Evolutionary conservation across 2,113 vertebrate genomes (phyloP), one percentile per base, ranked within the genome.

Genomic region (Phyllopteryx taeniolatus): DNA sequence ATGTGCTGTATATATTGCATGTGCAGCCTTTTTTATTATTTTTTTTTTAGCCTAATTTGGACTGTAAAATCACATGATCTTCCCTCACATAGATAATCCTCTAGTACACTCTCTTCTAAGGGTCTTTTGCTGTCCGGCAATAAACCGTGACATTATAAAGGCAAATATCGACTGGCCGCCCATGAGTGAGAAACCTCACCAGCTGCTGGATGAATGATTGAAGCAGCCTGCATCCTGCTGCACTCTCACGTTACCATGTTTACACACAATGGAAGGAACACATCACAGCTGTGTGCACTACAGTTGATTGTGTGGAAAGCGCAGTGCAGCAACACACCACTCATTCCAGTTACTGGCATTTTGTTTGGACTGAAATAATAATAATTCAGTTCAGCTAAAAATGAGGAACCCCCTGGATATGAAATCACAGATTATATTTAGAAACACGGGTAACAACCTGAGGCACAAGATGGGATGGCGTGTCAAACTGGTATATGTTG

Each of bases 131-230:
- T 49, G 31, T 67, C 11, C 13, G 49, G 9, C 42, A 46, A 15
- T 66, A 43, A 67, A 14, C 65, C 8, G 12, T 49, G 27, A 67
- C 39, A 27, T 17, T 66, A 61, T 67, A 31, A 22, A 2, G n/a
- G 46, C 9, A 68, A 19, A 27, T 39, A 12, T 67, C 19, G 2
- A 57, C 12, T 19, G 6, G 17, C 27, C 11, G 17, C 20, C 49
- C 49, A 14, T 42, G 62, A 63, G 44, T 4, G 46, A 79, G 78
- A 80, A 71, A 70, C 75, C 53, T 84, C 71, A 67, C 68, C 57
- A 71, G 42, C 75, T 73, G 57, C 67, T 47, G 42, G 69, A 80
- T 86, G 75, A 86, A 88, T 89, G 83, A 90, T 86, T 82, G 35
- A 87, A 67, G 63, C 79, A 66, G 51, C 64, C 53, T 64, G 63